Evolutionary conservation across 2,888 invertebrate genomes (phyloP).

Genomic region (Perizoma affinitatum): DNA sequence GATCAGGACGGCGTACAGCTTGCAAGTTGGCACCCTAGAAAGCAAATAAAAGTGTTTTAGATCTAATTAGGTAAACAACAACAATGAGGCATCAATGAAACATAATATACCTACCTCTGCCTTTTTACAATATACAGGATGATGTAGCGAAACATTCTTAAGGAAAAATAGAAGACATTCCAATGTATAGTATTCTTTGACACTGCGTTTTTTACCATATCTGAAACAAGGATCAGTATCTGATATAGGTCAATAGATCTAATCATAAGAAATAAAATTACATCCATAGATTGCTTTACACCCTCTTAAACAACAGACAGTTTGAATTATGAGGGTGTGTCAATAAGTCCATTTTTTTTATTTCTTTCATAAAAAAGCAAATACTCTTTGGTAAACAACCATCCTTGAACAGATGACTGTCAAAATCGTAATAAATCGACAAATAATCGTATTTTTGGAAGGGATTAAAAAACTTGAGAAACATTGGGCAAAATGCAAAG

Average conservation of each 20-base stretch:
- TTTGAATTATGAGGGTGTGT: too few relatives aligned
- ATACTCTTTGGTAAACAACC: too few relatives aligned
- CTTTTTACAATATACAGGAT: constrained; percentile 98
- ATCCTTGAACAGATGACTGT: too few relatives aligned
- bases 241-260: background rate
- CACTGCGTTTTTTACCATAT: constrained; percentile 94
- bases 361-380: too few relatives aligned
- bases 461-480: too few relatives aligned
- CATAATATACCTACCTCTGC: constrained; percentile 90
- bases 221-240: constrained; percentile 77
- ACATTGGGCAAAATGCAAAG: too few relatives aligned
- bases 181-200: constrained; percentile 98
- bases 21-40: constrained; percentile 94
- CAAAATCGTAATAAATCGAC: too few relatives aligned
- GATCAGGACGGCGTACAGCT: constrained; percentile 97
- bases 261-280: background rate
- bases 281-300: constrained; percentile 69
- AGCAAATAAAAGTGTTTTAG: constrained; percentile 4
- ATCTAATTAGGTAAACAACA: background rate
- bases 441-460: too few relatives aligned
- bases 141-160: constrained; percentile 95
- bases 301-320: too few relatives aligned
- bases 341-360: too few relatives aligned
- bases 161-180: constrained; percentile 97
- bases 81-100: background rate